Conservation (phyloP, 2,113 vertebrate species). For the Mastomys coucha region DNA sequence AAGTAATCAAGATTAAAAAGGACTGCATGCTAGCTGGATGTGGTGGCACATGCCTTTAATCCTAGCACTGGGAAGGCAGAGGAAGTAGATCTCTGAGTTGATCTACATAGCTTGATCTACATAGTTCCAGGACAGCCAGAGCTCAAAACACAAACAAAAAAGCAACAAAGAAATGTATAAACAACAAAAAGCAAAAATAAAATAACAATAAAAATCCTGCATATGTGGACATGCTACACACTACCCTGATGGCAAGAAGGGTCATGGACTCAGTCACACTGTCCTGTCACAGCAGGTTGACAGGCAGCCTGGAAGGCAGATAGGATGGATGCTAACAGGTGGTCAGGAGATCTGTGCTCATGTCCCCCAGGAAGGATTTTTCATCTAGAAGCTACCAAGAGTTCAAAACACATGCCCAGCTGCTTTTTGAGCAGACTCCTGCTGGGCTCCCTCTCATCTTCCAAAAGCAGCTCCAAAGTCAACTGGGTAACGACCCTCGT, state of each 20-base stretch:
- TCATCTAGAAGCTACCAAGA: background rate
- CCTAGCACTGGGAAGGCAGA: background rate
- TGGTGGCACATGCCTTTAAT: background rate
- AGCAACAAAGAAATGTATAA: background rate
- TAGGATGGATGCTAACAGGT: background rate
- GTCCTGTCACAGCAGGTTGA: background rate
- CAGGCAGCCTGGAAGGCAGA: background rate
- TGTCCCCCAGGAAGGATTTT: background rate
- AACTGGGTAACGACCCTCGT: background rate
- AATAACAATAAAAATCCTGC: background rate
- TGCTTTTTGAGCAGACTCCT: background rate
- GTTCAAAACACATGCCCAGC: background rate
- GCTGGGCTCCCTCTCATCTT: background rate
- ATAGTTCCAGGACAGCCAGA: background rate
- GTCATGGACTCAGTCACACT: background rate
- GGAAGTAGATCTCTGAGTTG: background rate
- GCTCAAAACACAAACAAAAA: background rate
- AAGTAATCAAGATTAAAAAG: background rate
- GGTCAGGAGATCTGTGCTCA: background rate
- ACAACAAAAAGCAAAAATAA: background rate
- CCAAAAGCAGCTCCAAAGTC: background rate
- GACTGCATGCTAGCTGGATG: background rate
- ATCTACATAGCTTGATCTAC: too few species aligned
- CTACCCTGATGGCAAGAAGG: background rate
- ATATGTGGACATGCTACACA: background rate